Conservation (phyloP, 2,797 vertebrate species). For the Centroberyx gerrardi region DNA sequence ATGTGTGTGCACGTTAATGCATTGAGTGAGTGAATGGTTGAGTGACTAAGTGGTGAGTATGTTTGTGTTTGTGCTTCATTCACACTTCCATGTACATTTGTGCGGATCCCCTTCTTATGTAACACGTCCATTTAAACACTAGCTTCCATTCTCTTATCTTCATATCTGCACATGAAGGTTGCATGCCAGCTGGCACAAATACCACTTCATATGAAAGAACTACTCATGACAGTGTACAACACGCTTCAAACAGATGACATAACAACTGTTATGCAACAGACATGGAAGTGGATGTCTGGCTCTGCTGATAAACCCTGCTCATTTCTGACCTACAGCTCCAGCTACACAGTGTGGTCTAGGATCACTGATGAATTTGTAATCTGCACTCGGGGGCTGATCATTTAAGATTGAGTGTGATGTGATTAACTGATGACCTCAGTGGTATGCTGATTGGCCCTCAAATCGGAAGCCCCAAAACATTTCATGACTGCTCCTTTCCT, state of each 20-base stretch:
- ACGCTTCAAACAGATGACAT: slow-evolving; percentile 77
- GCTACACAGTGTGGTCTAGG: slow-evolving; percentile 41
- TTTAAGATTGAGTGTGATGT: slow-evolving; percentile 64
- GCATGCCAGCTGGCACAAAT: slow-evolving; percentile 77
- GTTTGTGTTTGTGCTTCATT: slow-evolving; percentile 56
- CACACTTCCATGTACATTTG: slow-evolving; percentile 48
- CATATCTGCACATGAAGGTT: slow-evolving; percentile 72
- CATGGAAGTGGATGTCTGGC: slow-evolving; percentile 61
- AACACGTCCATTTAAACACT: slow-evolving; percentile 64
- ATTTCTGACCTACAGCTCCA: slow-evolving; percentile 57
- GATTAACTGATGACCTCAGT: slow-evolving; percentile 70
- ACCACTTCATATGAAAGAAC: slow-evolving; percentile 62
- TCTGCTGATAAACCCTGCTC: slow-evolving; percentile 52
- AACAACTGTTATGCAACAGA: slow-evolving; percentile 77
- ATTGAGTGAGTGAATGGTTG: slow-evolving; percentile 46
- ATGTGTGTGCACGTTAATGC: slow-evolving; percentile 25
- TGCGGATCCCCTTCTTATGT: slow-evolving; percentile 62
- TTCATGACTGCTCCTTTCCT: slow-evolving; percentile 36
- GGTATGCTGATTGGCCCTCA: slow-evolving; percentile 72
- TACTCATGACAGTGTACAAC: slow-evolving; percentile 64
- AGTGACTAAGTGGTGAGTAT: not conserved
- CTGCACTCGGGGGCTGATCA: slow-evolving; percentile 53
- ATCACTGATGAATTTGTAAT: slow-evolving; percentile 70
- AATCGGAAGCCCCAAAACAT: slow-evolving; percentile 52
- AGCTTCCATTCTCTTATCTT: slow-evolving; percentile 63